phyloP scores from a whole-genome alignment of 2,113 vertebrate species.

The Amblyopsis rosae region DNA sequence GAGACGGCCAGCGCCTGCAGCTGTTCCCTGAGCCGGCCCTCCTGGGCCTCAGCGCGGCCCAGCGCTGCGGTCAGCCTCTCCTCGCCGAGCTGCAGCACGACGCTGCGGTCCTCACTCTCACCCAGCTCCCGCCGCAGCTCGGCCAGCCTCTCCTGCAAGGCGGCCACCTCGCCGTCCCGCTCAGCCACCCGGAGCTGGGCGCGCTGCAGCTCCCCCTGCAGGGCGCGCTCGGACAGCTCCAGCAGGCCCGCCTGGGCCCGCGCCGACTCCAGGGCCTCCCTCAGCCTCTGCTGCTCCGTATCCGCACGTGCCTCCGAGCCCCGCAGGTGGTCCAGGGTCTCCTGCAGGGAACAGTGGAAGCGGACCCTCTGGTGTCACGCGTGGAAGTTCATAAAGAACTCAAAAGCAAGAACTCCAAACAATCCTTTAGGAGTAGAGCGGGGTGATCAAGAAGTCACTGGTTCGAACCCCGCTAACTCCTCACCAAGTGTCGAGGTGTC shows the following conservation, averaged over 20 bases:
- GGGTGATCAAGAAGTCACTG: too few relatives aligned
- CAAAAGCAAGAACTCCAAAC: too few relatives aligned
- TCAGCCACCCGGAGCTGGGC: conserved; percentile 66
- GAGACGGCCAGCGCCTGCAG: conserved; percentile 67
- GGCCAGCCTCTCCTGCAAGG: conserved; percentile 68
- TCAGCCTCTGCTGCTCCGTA: conserved; percentile 68
- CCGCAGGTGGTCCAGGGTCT: conserved; percentile 62
- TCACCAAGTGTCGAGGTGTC: too few relatives aligned
- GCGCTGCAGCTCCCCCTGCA: conserved; percentile 78
- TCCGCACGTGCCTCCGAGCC: conserved; percentile 55
- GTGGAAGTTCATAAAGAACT: neutral
- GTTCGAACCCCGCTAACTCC: too few relatives aligned
- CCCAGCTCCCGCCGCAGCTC: conserved; percentile 69
- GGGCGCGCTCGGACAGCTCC: conserved; percentile 67
- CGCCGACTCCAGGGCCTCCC: conserved; percentile 71
- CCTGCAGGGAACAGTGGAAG: conserved; percentile 48
- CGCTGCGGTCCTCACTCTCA: conserved; percentile 71
- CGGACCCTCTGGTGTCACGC: neutral
- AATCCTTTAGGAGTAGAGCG: too few relatives aligned
- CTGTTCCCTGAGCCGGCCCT: conserved; percentile 74
- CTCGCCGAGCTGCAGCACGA: conserved; percentile 60
- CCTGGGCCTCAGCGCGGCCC: conserved; percentile 71
- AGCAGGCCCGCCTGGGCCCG: conserved; percentile 65
- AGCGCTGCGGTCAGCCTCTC: conserved; percentile 65
- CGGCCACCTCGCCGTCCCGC: conserved; percentile 66